Evolutionary conservation across 2,888 invertebrate species (phyloP), one percentile per base, ranked within the genome.

Genomic region (Parnassius apollo): DNA sequence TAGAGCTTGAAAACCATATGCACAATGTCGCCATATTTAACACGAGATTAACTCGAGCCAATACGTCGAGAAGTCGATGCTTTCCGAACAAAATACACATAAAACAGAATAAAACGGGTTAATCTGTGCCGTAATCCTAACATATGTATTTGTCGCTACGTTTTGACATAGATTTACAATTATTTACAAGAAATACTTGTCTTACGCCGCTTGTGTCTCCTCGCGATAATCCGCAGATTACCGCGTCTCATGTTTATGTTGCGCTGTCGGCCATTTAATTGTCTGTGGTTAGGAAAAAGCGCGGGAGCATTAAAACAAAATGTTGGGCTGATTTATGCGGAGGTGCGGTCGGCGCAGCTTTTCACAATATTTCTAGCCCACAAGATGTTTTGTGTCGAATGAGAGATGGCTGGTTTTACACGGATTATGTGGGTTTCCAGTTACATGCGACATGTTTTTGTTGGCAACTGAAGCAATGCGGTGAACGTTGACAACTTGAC

Each of bases 141-240:
- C 91, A 89, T 90, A 91, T 91, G 92, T 90, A 87, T 81, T 80
- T 85, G 88, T 88, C 88, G 83, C 83, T 86, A 80, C 81, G 83
- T 90, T 89, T 90, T 89, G 92, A 92, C 92, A 77, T 83, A 89
- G 92, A 92, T 92, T 92, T 92, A 92, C 91, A 90, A 87, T 91
- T 92, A 92, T 92, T 92, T 91, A 88, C 85, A 80, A 81, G 86
- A 83, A 85, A 81, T 75, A 71, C 79, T 73, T 74, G 73, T 73
- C 74, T 78, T 80, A 73, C 82, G 76, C 86, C 82, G 86, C 83
- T 78, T 84, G 89, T 81, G 85, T 83, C 82, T 76, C 78, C 80
- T 88, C 87, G 78, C 74, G 71, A 76, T 90, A 87, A 90, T 82
- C 89, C 83, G 76, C 74, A 83, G 91, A 86, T 91, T 87, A 91